Conservation (phyloP, 2,888 invertebrate species). For the Drosophila birchii region DNA sequence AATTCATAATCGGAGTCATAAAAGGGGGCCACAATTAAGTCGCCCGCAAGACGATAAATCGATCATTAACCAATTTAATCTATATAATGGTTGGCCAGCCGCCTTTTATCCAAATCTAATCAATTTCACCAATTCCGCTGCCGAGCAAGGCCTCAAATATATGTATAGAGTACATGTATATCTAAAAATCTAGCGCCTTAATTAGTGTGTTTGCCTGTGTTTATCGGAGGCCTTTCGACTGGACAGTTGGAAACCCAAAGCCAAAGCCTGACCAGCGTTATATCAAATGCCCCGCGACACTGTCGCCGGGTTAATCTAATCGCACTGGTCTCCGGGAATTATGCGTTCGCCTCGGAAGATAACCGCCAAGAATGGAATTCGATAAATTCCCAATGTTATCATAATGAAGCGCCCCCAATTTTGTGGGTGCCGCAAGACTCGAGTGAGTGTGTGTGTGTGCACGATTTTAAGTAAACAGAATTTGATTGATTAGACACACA, state of each 20-base stretch:
- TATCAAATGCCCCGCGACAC: conserved; percentile 27
- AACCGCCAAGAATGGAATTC: conserved; percentile 62
- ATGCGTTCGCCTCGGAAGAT: conserved; percentile 64
- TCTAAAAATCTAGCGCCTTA: conserved; percentile 33
- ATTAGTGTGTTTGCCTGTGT: conserved; percentile 37
- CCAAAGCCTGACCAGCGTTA: conserved; percentile 31
- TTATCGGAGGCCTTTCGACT: conserved; percentile 61
- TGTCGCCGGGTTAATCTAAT: conserved; percentile 74
- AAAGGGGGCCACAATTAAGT: conserved; percentile 29
- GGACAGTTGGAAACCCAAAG: conserved; percentile 25
- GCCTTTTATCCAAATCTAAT: conserved; percentile 82
- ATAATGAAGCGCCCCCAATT: conserved; percentile 68
- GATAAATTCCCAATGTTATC: conserved; percentile 76
- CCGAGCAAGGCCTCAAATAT: conserved; percentile 5
- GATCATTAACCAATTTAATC: conserved; percentile 65
- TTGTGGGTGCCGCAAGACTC: conserved; percentile 1
- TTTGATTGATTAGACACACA: conserved; percentile 80
- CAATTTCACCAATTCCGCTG: conserved; percentile 47
- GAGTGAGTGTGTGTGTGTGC: conserved; percentile 42
- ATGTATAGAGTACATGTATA: conserved; percentile 7
- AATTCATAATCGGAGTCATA: conserved; percentile 60
- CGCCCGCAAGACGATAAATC: conserved; percentile 59
- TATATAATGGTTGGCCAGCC: conserved; percentile 65
- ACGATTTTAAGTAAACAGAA: conserved; percentile 52
- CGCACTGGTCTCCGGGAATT: conserved; percentile 67